These are phyloP conservation scores for Drosophila melanocephala DNA, from an alignment of 2,888 invertebrate genomes.

Conservation along the genomic window DNA sequence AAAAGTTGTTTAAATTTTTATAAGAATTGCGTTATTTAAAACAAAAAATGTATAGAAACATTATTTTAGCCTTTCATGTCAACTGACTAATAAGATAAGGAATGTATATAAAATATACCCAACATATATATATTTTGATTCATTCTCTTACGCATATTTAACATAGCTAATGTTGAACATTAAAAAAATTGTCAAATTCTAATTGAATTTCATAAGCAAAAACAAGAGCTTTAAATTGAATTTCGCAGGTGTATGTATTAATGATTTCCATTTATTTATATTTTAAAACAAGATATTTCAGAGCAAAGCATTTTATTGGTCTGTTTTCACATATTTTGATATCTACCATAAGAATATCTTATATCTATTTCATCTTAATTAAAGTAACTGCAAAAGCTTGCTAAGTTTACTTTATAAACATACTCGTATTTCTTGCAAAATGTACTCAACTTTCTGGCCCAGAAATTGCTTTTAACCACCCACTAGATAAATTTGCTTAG, in stretches of 20 bases:
- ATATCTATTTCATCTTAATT: slow-evolving; percentile 1
- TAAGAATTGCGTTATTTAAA: not conserved
- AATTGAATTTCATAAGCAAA: not conserved
- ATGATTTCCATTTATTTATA: not conserved
- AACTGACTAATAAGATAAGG: not conserved
- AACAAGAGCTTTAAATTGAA: not conserved
- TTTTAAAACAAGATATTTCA: not conserved
- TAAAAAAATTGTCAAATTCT: not conserved
- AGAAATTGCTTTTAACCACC: slow-evolving; percentile 27
- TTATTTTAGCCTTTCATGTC: not conserved
- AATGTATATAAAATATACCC: not conserved
- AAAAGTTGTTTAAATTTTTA: not conserved
- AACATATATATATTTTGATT: not conserved
- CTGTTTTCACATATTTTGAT: not conserved
- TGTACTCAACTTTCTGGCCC: slow-evolving; percentile 15
- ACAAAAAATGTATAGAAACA: accelerated
- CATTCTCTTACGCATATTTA: not conserved
- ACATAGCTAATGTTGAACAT: accelerated
- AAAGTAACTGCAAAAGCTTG: slow-evolving; percentile 3
- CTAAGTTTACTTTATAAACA: not conserved
- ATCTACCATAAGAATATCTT: not conserved
- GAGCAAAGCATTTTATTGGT: not conserved
- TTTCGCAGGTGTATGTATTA: too few species aligned
- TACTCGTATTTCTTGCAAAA: slow-evolving; percentile 4
- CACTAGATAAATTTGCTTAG: slow-evolving; percentile 58